These are phyloP conservation scores for Rhodophaea formosa DNA, from an alignment of 2,888 invertebrate species.

Conservation along the genomic window DNA sequence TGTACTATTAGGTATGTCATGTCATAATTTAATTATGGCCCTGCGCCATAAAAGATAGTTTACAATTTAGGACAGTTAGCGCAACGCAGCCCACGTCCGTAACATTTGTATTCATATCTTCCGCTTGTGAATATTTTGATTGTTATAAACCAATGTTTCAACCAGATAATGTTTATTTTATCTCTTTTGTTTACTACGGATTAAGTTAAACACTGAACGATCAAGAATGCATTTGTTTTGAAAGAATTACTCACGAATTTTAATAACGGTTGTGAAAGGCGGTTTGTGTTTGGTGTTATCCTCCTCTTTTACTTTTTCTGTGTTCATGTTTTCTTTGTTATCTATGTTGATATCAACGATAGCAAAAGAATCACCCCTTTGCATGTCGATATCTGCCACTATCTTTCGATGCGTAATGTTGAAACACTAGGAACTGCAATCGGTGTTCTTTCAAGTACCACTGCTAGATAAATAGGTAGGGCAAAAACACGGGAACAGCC, in stretches of 20 bases:
- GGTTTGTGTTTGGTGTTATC: constrained; percentile 42
- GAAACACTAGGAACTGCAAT: constrained; percentile 4
- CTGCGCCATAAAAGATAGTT: neutral
- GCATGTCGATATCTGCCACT: constrained; percentile 38
- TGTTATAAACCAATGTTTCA: neutral
- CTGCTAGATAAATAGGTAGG: constrained; percentile 10
- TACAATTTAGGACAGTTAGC: neutral
- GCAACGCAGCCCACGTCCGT: neutral
- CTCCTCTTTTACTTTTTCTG: constrained; percentile 37
- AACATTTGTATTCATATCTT: neutral
- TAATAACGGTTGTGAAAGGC: constrained; percentile 57
- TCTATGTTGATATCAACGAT: constrained; percentile 63
- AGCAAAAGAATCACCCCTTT: constrained; percentile 61
- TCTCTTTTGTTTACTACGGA: neutral
- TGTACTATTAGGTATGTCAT: too few relatives aligned
- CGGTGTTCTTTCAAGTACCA: neutral
- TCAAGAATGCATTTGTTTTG: neutral
- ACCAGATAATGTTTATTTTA: neutral
- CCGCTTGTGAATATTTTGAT: neutral
- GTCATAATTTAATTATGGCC: constrained; percentile 17
- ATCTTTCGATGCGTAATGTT: neutral
- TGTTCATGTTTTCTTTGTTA: constrained; percentile 41
- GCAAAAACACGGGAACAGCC: constrained; percentile 36
- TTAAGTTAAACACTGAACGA: neutral
- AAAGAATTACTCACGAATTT: constrained; percentile 61